Conservation (phyloP, 1,140 invertebrate species). For the Cherax destructor region DNA sequence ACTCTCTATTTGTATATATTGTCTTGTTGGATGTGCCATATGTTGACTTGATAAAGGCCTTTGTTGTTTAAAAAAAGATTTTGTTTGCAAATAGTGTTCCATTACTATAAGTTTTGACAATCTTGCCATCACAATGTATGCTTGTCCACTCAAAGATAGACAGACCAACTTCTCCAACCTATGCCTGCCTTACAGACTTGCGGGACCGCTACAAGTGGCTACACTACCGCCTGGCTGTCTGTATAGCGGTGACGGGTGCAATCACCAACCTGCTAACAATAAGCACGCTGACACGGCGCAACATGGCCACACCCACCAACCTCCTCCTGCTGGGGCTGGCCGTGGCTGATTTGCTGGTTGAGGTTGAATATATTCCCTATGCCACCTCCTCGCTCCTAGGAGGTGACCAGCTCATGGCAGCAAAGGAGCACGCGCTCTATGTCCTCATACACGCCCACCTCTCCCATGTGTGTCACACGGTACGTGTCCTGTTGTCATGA, state of each 20-base stretch:
- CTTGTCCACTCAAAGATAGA: too few relatives aligned
- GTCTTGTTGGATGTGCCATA: too few relatives aligned
- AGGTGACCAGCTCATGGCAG: constrained; percentile 66
- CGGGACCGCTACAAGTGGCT: constrained; percentile 74
- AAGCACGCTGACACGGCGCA: constrained; percentile 90
- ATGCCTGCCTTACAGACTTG: constrained; percentile 21
- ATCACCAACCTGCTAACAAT: constrained; percentile 95
- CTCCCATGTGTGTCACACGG: constrained; percentile 87
- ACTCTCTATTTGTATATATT: too few relatives aligned
- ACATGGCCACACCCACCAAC: constrained; percentile 94
- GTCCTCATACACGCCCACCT: constrained; percentile 83
- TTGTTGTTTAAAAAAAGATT: too few relatives aligned
- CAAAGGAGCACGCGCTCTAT: constrained; percentile 74
- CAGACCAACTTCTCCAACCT: too few relatives aligned
- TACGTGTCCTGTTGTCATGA: constrained; percentile 74
- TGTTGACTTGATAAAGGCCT: too few relatives aligned
- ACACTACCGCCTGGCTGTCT: constrained; percentile 85
- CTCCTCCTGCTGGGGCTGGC: constrained; percentile 91
- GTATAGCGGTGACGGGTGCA: constrained; percentile 93
- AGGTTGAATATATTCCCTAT: constrained; percentile 95
- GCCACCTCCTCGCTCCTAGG: constrained; percentile 84
- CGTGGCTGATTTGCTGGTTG: constrained; percentile 92
- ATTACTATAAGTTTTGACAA: too few relatives aligned
- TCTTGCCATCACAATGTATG: too few relatives aligned
- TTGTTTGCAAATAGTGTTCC: too few relatives aligned